A percentile compares a stretch with the other conserved stretches of the same genome.
Conservation (phyloP, 1,140 invertebrate genomes). For the Patella vulgata region DNA sequence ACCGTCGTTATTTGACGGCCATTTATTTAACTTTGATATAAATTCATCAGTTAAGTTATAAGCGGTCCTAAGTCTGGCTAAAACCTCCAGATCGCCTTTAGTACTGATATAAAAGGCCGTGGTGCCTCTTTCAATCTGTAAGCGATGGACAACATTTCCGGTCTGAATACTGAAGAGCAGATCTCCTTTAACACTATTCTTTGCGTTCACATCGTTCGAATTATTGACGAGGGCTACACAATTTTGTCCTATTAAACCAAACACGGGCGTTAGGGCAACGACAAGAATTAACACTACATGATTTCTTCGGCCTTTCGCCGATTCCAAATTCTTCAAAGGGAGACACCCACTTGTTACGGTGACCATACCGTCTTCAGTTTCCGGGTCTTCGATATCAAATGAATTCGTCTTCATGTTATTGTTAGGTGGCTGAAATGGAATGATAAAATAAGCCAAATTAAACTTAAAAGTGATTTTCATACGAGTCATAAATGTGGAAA, state of each 20-base stretch:
- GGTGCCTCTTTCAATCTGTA: conserved; percentile 48
- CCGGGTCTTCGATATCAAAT: too few relatives aligned
- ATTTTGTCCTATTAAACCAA: conserved; percentile 35
- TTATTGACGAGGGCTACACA: conserved; percentile 16
- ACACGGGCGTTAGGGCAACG: conserved; percentile 25
- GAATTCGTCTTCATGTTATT: too few relatives aligned
- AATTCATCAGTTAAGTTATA: conserved; percentile 26
- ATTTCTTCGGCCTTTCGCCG: conserved; percentile 25
- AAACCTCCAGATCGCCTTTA: conserved; percentile 4
- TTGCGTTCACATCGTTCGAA: not conserved
- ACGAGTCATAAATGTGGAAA: too few relatives aligned
- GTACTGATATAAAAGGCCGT: conserved; percentile 43
- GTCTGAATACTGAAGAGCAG: conserved; percentile 38
- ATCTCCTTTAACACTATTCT: not conserved
- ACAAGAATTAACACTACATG: conserved; percentile 30
- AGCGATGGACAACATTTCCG: conserved; percentile 36
- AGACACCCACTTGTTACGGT: too few relatives aligned
- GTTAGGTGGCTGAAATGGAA: too few relatives aligned
- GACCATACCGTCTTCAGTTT: too few relatives aligned
- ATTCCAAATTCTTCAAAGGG: conserved; percentile 17
- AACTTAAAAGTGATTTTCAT: too few relatives aligned
- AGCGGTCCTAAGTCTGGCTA: conserved; percentile 6
- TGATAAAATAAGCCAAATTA: too few relatives aligned
- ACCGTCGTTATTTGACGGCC: not conserved
- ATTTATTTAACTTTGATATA: not conserved